Evolutionary conservation across 2,888 invertebrate species (phyloP).

Genomic region (Leptogaster cylindrica): DNA sequence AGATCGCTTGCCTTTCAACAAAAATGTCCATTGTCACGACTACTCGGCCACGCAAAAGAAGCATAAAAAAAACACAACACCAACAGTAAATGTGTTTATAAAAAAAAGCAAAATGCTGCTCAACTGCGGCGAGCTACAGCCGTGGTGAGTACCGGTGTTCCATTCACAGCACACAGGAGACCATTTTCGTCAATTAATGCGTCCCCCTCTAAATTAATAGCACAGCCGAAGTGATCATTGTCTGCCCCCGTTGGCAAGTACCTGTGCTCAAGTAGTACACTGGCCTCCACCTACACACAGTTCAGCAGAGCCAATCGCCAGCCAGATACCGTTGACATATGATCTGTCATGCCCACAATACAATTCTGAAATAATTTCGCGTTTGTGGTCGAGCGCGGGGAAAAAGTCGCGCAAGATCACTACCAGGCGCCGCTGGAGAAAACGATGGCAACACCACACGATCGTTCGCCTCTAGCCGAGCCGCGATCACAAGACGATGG

Average conservation of each 20-base stretch:
- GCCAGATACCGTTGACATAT: slow-evolving; percentile 34
- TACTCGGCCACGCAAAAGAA: slow-evolving; percentile 9
- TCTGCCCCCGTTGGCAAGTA: slow-evolving; percentile 6
- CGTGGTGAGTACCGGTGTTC: not conserved
- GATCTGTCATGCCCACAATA: slow-evolving; percentile 36
- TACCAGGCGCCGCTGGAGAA: not conserved
- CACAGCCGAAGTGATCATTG: slow-evolving; percentile 15
- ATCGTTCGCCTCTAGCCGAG: slow-evolving; percentile 6
- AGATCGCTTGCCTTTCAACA: not conserved
- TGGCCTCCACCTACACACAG: slow-evolving; percentile 39
- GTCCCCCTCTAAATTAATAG: slow-evolving; percentile 38
- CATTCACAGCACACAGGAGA: slow-evolving; percentile 26
- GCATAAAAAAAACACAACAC: slow-evolving; percentile 13
- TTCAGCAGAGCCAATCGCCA: slow-evolving; percentile 9
- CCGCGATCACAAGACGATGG: not conserved
- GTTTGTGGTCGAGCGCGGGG: slow-evolving; percentile 7
- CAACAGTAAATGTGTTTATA: too few relatives aligned
- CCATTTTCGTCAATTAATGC: slow-evolving; percentile 38
- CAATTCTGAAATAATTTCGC: slow-evolving; percentile 28
- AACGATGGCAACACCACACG: not conserved
- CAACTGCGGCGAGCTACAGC: slow-evolving; percentile 14
- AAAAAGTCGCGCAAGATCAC: not conserved
- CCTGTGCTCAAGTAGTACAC: slow-evolving; percentile 7
- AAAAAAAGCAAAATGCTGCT: too few relatives aligned
- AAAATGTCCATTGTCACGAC: slow-evolving; percentile 23